Evolutionary conservation across 2,888 invertebrate species (phyloP), one percentile per base, ranked within the genome.

Genomic region (Dastarcus helophoroides): DNA sequence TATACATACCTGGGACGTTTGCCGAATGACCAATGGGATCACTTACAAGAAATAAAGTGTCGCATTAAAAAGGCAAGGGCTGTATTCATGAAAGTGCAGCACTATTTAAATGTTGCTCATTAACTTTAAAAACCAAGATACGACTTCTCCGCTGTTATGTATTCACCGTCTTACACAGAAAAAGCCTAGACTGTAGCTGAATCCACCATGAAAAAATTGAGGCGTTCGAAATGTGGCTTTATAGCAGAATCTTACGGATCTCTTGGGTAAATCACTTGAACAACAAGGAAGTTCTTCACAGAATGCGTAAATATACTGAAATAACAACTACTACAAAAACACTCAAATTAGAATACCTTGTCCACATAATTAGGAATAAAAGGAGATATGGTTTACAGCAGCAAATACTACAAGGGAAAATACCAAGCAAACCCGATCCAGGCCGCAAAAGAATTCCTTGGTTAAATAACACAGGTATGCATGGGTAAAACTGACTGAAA

Each of bases 81-180:
- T 11, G 15, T 26, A 14, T 26, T 26, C 16, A 10, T 14, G n/a
- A 26, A 9, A 26, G 16, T 26, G 26, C 15, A 14, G 10, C 16
- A n/a, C n/a, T n/a, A n/a, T n/a, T n/a, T n/a, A n/a, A n/a, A n/a
- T n/a, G n/a, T n/a, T n/a, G n/a, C n/a, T n/a, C n/a, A n/a, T n/a
- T n/a, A n/a, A n/a, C n/a, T n/a, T n/a, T n/a, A n/a, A 14, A 15
- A 15, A 15, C 26, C 16, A 14, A 26, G 14, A 9, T 26, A 14
- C 26, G 26, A 6, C 26, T 26, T 9, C 26, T 26, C 9, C 26
- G 26, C 9, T 26, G 26, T 26, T 26, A 26, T 26, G 26, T 26
- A 7, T 26, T 26, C 15, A 15, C 4, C 26, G 16, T 26, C 3
- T 9, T 3, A 8, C 16, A 15, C 4, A 15, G n/a, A n/a, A 26